phyloP scores from a whole-genome alignment of 92 coral and sea anemone genomes.

The Zoanthus sociatus region DNA sequence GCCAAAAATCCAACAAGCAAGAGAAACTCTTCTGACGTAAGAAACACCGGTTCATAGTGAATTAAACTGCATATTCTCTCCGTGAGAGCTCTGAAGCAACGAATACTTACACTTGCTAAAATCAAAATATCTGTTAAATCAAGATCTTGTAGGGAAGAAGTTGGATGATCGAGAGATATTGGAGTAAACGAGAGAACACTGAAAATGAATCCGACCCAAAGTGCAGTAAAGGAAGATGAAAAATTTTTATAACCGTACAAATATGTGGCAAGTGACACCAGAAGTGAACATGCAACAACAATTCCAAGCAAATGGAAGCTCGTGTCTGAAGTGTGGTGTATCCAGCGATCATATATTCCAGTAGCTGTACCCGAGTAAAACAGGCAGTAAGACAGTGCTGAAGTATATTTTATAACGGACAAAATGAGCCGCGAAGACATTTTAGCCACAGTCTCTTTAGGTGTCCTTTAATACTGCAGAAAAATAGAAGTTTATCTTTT shows the following conservation, averaged over 20 bases:
- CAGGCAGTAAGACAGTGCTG: slow-evolving; percentile 63
- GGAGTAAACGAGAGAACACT: slow-evolving; percentile 96
- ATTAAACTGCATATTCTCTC: slow-evolving; percentile 75
- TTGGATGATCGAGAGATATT: slow-evolving; percentile 90
- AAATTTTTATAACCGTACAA: slow-evolving; percentile 85
- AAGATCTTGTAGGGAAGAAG: slow-evolving; percentile 85
- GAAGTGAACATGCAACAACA: slow-evolving; percentile 75
- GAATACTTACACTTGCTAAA: slow-evolving; percentile 78
- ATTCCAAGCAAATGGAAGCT: slow-evolving; percentile 86
- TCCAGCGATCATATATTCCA: slow-evolving; percentile 93
- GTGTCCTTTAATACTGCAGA: background rate
- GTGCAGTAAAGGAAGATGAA: slow-evolving; percentile 73
- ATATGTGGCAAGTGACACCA: slow-evolving; percentile 81
- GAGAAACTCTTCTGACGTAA: slow-evolving; percentile 83
- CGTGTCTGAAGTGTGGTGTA: slow-evolving; percentile 86
- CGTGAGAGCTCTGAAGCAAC: slow-evolving; percentile 69
- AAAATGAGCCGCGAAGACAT: slow-evolving; percentile 61
- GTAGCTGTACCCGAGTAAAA: slow-evolving; percentile 85
- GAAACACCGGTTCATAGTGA: slow-evolving; percentile 69
- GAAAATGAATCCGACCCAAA: slow-evolving; percentile 95
- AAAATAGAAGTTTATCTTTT: background rate
- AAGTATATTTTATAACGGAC: slow-evolving; percentile 68
- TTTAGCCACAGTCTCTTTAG: background rate
- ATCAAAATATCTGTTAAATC: slow-evolving; percentile 90
- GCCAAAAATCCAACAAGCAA: slow-evolving; percentile 82